A percentile compares a stretch with the other conserved stretches of the same genome.
These are phyloP conservation scores for Phyto melanocephala DNA, from an alignment of 2,888 invertebrate species.

Conservation along the genomic window DNA sequence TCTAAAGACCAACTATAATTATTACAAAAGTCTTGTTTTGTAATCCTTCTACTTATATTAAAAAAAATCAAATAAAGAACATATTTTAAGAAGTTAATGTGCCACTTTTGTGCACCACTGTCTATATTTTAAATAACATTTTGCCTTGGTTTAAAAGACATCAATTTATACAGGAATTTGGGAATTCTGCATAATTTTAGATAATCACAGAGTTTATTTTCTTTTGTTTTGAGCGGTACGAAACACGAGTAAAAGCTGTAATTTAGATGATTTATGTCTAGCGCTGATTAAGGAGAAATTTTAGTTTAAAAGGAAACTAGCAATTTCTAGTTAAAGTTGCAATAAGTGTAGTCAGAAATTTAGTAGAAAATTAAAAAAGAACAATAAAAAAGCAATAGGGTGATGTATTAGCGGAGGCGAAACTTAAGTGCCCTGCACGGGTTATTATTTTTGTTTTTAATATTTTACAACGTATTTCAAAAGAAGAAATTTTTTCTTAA, in stretches of 20 bases:
- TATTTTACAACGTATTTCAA: too few relatives aligned
- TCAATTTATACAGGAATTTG: not conserved
- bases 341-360: not conserved
- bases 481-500: too few relatives aligned
- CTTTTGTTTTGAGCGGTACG: not conserved
- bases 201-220: conserved; percentile 39
- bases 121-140: not conserved
- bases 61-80: too few relatives aligned
- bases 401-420: too few relatives aligned
- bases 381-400: not conserved
- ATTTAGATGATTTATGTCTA: conserved; percentile 78
- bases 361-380: not conserved
- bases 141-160: not conserved
- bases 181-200: conserved; percentile 40
- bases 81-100: too few relatives aligned
- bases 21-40: too few relatives aligned
- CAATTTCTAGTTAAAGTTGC: conserved; percentile 3
- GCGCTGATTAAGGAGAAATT: conserved; percentile 34
- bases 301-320: conserved; percentile 70
- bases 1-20: too few relatives aligned
- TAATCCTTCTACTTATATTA: too few relatives aligned
- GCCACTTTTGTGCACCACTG: conserved; percentile 11
- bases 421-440: too few relatives aligned
- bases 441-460: too few relatives aligned
- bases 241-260: conserved; percentile 76